phyloP scores from a whole-genome alignment of 2,888 invertebrate species.

The Endotricha flammealis region DNA sequence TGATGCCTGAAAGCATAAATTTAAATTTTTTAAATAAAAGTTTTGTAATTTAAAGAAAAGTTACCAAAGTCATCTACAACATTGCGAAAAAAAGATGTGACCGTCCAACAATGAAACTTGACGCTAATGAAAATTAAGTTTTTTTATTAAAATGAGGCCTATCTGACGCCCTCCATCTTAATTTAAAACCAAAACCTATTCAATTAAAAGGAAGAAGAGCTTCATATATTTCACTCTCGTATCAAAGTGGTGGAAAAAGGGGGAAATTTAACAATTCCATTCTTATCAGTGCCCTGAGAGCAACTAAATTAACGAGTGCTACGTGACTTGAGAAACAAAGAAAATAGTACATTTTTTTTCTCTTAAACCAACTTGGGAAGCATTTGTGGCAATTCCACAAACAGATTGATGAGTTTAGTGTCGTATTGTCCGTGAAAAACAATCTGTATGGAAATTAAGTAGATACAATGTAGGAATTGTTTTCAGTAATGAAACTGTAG shows the following conservation, averaged over 20 bases:
- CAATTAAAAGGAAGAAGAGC: neutral
- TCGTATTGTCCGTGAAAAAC: neutral
- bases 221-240: slow-evolving; percentile 1
- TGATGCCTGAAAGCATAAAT: too few species aligned
- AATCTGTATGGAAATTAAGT: neutral
- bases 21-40: too few species aligned
- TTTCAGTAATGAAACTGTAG: too few species aligned
- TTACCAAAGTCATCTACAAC: too few species aligned
- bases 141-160: too few species aligned
- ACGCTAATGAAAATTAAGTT: too few species aligned
- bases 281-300: slow-evolving; percentile 43
- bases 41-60: too few species aligned
- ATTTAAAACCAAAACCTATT: neutral
- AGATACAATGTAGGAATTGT: too few species aligned
- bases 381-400: slow-evolving; percentile 4
- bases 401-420: slow-evolving; percentile 6
- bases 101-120: too few species aligned
- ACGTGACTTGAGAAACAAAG: neutral
- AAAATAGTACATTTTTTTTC: neutral
- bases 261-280: slow-evolving; percentile 43
- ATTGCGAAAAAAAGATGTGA: too few species aligned
- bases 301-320: slow-evolving; percentile 21
- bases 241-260: slow-evolving; percentile 21
- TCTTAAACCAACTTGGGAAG: neutral
- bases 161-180: too few species aligned